Evolutionary conservation across 1,140 invertebrate species (phyloP).

Genomic region (Neuroterus valhalla): DNA sequence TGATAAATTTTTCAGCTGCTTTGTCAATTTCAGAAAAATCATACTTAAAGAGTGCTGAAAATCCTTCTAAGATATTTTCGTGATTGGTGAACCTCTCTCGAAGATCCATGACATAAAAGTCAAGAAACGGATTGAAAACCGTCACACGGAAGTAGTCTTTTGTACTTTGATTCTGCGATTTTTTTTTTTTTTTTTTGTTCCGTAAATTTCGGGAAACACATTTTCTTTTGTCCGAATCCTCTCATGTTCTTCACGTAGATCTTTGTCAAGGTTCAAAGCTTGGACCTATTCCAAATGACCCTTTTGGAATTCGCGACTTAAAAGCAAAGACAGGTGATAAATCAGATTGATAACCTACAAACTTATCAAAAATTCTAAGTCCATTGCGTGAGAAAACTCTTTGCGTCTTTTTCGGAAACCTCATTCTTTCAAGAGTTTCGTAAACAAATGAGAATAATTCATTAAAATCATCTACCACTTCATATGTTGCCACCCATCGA

Average conservation of each 20-base stretch:
- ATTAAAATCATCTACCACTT: too few relatives aligned
- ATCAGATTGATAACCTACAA: too few relatives aligned
- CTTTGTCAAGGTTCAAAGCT: not conserved
- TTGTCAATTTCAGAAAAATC: not conserved
- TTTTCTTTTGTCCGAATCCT: not conserved
- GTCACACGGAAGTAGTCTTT: slow-evolving; percentile 9
- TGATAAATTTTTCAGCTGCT: not conserved
- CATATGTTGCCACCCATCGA: slow-evolving; percentile 11
- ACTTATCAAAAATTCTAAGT: too few relatives aligned
- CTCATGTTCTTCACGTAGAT: not conserved
- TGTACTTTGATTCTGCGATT: not conserved
- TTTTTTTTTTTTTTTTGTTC: too few relatives aligned
- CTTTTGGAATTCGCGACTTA: slow-evolving; percentile 13
- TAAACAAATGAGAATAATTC: too few relatives aligned
- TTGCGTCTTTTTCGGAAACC: too few relatives aligned
- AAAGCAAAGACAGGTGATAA: too few relatives aligned
- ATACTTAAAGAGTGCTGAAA: slow-evolving; percentile 15
- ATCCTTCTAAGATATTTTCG: too few relatives aligned
- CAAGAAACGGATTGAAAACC: not conserved
- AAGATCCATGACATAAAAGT: too few relatives aligned
- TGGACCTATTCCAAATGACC: not conserved
- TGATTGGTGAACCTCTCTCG: too few relatives aligned
- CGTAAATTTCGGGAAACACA: not conserved
- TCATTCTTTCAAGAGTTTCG: too few relatives aligned
- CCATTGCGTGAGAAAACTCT: too few relatives aligned